These are phyloP conservation scores for Hypothenemus hampei DNA, from an alignment of 1,140 invertebrate genomes.

Conservation along the genomic window DNA sequence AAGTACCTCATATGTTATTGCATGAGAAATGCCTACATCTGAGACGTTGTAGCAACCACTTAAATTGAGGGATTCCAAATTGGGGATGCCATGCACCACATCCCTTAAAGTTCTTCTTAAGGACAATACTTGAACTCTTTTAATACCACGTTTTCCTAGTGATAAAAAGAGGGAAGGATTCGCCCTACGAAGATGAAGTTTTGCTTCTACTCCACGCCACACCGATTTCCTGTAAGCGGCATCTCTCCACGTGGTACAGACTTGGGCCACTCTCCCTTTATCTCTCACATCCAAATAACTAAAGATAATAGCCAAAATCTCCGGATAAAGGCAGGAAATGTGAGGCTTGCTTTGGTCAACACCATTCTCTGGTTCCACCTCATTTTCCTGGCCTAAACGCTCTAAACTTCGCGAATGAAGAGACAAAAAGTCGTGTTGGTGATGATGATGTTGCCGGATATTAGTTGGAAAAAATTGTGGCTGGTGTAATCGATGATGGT, in stretches of 20 bases:
- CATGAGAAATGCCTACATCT: conserved; percentile 72
- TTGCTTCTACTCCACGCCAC: conserved; percentile 89
- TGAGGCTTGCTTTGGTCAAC: conserved; percentile 55
- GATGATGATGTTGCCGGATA: conserved; percentile 34
- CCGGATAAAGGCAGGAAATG: conserved; percentile 85
- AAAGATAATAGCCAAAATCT: conserved; percentile 89
- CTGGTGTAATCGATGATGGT: conserved; percentile 53
- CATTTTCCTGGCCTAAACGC: conserved; percentile 26
- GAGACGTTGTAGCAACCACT: conserved; percentile 92
- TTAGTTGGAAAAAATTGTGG: conserved; percentile 51
- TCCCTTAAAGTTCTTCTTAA: conserved; percentile 78
- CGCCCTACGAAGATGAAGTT: conserved; percentile 78
- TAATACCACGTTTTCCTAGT: conserved; percentile 80
- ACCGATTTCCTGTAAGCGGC: conserved; percentile 87
- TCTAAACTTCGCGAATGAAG: conserved; percentile 47
- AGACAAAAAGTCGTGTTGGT: conserved; percentile 43
- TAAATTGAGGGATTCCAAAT: conserved; percentile 81
- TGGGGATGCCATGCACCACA: conserved; percentile 78
- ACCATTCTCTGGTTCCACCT: conserved; percentile 28
- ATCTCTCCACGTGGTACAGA: conserved; percentile 84
- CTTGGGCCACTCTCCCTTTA: conserved; percentile 83
- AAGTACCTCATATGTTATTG: conserved; percentile 68
- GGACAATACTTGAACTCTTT: conserved; percentile 83
- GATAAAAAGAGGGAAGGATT: conserved; percentile 80
- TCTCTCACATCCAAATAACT: conserved; percentile 82